Conservation (phyloP, 2,888 invertebrate genomes). For the Heteromurus nitidus region DNA sequence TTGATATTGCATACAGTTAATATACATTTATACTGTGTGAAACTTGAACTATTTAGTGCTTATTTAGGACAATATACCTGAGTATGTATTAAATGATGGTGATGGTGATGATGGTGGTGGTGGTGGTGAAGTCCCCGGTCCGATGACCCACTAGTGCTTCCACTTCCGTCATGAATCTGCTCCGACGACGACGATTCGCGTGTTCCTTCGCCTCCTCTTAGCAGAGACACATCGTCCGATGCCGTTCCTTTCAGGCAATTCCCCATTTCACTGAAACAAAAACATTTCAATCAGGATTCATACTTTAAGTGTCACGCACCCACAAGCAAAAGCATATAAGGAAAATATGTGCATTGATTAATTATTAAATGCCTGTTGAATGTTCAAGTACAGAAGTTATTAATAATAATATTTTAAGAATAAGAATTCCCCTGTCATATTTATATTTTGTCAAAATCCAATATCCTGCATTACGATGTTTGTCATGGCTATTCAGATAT, state of each 20-base stretch:
- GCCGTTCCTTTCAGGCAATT: slow-evolving; percentile 83
- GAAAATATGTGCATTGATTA: background rate
- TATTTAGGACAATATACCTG: slow-evolving; percentile 31
- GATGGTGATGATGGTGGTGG: slow-evolving; percentile 57
- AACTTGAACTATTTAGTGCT: background rate
- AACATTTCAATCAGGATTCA: background rate
- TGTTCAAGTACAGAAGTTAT: background rate
- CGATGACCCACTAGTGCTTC: slow-evolving; percentile 32
- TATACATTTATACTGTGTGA: background rate
- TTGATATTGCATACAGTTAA: background rate
- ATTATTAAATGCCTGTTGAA: background rate
- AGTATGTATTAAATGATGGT: slow-evolving; percentile 55
- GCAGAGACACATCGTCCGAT: slow-evolving; percentile 81
- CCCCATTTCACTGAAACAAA: slow-evolving; percentile 78
- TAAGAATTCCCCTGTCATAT: too few relatives aligned
- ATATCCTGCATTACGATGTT: too few relatives aligned
- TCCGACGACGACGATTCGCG: slow-evolving; percentile 79
- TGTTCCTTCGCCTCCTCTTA: slow-evolving; percentile 80
- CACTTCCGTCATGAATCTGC: slow-evolving; percentile 77
- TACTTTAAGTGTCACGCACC: background rate
- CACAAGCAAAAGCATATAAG: background rate
- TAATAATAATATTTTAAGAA: background rate
- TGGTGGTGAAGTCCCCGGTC: slow-evolving; percentile 54
- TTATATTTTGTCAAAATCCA: too few relatives aligned
- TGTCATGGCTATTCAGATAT: background rate